Base-by-base conservation (phyloP, 2,888 invertebrate species). In the Pterobdella sp. region DNA sequence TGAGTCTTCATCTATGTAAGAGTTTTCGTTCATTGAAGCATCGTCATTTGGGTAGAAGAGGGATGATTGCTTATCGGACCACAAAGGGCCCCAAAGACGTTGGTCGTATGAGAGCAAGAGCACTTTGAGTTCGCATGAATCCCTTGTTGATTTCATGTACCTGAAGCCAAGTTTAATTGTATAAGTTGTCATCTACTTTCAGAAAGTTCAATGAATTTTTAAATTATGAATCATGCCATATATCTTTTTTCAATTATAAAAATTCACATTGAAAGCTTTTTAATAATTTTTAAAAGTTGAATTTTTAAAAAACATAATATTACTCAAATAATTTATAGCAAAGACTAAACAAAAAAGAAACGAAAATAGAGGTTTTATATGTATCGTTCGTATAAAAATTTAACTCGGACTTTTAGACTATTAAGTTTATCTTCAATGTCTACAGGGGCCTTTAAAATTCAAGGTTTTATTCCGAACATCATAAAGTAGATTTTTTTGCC, bases 41-140 rank as follows among this genome's bases (percentile, higher is more conserved):
- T 52, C 69, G 29, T 52, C 42, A n/a, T 31, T 37, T 1, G 26
- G 31, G 1, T 29, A 37, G 52, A 52, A 31, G 7, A 26, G n/a
- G 7, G n/a, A 22, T 3, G 7, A 10, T 26, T 4, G 60, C 31
- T 52, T 49, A 31, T 71, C 71, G 36, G 1, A 32, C 71, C 71
- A 71, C 32, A 60, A 36, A 29, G 32, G 31, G n/a, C 35, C 34
- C 4, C 63, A 71, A 32, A 71, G 63, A 34, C n/a, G 60, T 4
- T 52, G 35, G 36, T 71, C 71, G 35, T 63, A 71, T 1, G 63
- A 71, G n/a, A 71, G 42, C 2, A 29, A 36, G 31, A 49, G 35
- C n/a, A 71, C 60, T 14, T 63, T 71, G 63, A 71, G 36, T n/a
- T 36, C 36, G 29, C 71, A 71, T 7, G 69, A 1, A 22, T 31